phyloP scores from a whole-genome alignment of 2,888 invertebrate genomes.

The Ormyrus rosae region DNA sequence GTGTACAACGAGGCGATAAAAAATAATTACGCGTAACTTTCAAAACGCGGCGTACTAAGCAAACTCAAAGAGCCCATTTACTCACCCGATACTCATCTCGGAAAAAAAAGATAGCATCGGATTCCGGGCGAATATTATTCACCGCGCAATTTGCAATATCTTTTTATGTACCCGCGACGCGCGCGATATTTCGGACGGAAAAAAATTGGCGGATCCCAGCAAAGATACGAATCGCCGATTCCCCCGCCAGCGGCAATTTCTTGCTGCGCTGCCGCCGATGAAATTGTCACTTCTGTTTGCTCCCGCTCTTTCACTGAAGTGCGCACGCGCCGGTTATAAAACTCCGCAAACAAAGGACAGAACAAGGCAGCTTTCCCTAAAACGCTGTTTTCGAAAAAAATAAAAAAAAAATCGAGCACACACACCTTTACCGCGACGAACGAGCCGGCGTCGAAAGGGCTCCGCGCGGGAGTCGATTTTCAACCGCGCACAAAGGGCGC shows the following conservation, averaged over 20 bases:
- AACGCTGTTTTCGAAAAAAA: background rate
- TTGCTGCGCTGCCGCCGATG: conserved; percentile 20
- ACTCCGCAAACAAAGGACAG: no score
- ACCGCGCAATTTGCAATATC: no score
- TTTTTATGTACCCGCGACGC: no score
- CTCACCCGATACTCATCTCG: no score
- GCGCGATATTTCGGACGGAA: no score
- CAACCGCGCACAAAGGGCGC: conserved; percentile 65
- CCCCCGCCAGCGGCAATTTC: conserved; percentile 21
- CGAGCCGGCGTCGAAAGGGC: conserved; percentile 12
- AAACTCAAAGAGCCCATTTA: background rate
- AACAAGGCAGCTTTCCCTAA: background rate
- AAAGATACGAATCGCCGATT: conserved; percentile 33
- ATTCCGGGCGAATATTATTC: no score
- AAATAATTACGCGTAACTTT: no score
- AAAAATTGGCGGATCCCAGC: background rate
- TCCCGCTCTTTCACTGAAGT: background rate
- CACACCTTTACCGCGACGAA: background rate
- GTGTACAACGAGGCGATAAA: no score
- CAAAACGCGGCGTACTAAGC: background rate
- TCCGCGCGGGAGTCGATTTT: conserved; percentile 22
- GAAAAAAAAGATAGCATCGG: no score
- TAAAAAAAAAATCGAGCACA: background rate
- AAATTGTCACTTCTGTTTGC: conserved; percentile 32
- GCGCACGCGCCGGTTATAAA: background rate